These are phyloP conservation scores for Mimumesa dahlbomi DNA, from an alignment of 2,888 invertebrate genomes.

Conservation along the genomic window DNA sequence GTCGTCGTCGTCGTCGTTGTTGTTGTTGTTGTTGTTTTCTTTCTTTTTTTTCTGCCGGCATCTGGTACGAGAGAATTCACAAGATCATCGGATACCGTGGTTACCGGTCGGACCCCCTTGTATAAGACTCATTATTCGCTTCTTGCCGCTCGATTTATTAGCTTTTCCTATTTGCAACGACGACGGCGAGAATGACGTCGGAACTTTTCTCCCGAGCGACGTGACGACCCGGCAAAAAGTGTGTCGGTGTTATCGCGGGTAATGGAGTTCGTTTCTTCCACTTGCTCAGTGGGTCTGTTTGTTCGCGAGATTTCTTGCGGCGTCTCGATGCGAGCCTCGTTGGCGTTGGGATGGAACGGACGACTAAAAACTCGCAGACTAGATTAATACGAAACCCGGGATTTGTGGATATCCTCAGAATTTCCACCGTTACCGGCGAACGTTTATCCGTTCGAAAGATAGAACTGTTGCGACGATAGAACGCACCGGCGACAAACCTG, in stretches of 20 bases:
- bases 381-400: conserved; percentile 24
- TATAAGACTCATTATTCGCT: conserved; percentile 44
- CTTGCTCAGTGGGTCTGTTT: conserved; percentile 34
- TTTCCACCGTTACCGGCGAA: conserved; percentile 1
- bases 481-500: conserved; percentile 16
- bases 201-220: conserved; percentile 7
- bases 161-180: conserved; percentile 31
- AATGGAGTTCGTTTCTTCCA: conserved; percentile 42
- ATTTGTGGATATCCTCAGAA: conserved; percentile 11
- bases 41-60: neutral
- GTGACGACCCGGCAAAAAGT: conserved; percentile 33
- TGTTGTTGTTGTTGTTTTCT: too few species aligned
- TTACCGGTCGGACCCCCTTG: neutral
- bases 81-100: neutral
- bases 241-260: conserved; percentile 21
- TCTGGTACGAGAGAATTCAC: neutral
- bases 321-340: conserved; percentile 20
- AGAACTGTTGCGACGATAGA: conserved; percentile 30
- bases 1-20: too few species aligned
- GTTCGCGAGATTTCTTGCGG: conserved; percentile 36
- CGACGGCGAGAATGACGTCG: neutral
- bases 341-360: conserved; percentile 21
- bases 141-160: conserved; percentile 48
- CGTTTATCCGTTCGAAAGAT: conserved; percentile 1
- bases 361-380: conserved; percentile 4